Conservation (phyloP, 2,113 vertebrate species). For the Hemiscyllium ocellatum region DNA sequence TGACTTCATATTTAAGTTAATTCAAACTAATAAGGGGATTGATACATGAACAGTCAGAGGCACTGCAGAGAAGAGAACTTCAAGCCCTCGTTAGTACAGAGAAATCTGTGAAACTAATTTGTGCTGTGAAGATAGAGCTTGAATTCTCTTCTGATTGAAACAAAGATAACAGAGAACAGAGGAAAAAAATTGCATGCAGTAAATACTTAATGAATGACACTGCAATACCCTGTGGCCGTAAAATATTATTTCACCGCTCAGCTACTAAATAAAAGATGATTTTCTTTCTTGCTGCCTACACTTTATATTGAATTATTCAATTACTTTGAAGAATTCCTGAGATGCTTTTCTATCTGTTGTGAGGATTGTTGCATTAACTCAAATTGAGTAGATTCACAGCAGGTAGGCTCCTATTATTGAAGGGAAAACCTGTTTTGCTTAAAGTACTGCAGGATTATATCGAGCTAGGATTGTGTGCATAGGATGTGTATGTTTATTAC, state of each 20-base stretch:
- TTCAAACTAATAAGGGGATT: conserved; percentile 4
- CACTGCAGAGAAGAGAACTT: not conserved
- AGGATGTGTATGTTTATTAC: not conserved
- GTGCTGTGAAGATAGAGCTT: not conserved
- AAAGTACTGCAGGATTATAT: not conserved
- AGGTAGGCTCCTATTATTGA: not conserved
- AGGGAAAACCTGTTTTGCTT: not conserved
- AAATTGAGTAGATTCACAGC: not conserved
- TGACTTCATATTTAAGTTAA: not conserved
- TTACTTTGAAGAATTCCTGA: conserved; percentile 26
- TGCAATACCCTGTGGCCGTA: conserved; percentile 20
- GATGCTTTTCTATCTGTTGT: conserved; percentile 31
- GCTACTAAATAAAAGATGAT: conserved; percentile 36
- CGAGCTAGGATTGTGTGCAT: not conserved
- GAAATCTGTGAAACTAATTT: conserved; percentile 26
- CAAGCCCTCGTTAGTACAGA: not conserved
- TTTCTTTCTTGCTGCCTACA: conserved; percentile 1
- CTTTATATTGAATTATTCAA: conserved; percentile 26
- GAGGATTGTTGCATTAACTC: not conserved
- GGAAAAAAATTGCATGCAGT: not conserved
- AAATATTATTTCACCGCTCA: conserved; percentile 23
- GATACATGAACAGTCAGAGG: not conserved
- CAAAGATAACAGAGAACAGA: not conserved
- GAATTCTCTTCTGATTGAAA: not conserved
- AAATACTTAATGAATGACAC: conserved; percentile 14